Evolutionary conservation across 1,140 invertebrate species (phyloP).

Genomic region (Polypedilum vanderplanki): DNA sequence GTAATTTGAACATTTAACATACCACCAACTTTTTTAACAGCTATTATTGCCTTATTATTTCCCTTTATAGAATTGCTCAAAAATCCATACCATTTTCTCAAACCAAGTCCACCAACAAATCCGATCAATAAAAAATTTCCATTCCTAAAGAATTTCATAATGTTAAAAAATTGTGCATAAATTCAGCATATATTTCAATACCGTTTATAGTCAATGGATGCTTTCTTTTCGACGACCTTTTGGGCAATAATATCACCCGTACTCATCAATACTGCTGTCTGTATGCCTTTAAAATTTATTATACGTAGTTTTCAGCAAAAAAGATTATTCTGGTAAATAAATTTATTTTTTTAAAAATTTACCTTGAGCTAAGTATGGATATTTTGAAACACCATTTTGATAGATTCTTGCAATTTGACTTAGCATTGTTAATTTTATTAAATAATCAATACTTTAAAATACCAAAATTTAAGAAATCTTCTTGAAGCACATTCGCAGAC

Average conservation of each 20-base stretch:
- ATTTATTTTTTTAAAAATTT: too few species aligned
- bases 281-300: constrained; percentile 35
- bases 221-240: constrained; percentile 40
- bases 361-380: background rate
- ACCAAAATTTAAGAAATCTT: too few species aligned
- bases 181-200: constrained; percentile 32
- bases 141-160: constrained; percentile 34
- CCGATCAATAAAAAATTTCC: constrained; percentile 17
- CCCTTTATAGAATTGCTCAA: constrained; percentile 52
- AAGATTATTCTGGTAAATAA: too few species aligned
- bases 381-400: background rate
- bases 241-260: constrained; percentile 45
- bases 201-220: constrained; percentile 32
- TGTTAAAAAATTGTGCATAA: constrained; percentile 40
- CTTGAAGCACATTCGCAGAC: too few species aligned
- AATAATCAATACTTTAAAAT: too few species aligned
- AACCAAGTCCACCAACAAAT: constrained; percentile 44
- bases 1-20: constrained; percentile 39
- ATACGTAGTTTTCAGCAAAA: too few species aligned
- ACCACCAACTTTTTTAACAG: constrained; percentile 43
- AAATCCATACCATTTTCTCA: constrained; percentile 61
- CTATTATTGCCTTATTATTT: constrained; percentile 31
- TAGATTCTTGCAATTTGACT: background rate
- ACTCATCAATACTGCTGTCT: constrained; percentile 44
- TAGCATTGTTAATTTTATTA: too few species aligned